phyloP scores from a whole-genome alignment of 2,888 invertebrate genomes.

The Choreutis nemorana region DNA sequence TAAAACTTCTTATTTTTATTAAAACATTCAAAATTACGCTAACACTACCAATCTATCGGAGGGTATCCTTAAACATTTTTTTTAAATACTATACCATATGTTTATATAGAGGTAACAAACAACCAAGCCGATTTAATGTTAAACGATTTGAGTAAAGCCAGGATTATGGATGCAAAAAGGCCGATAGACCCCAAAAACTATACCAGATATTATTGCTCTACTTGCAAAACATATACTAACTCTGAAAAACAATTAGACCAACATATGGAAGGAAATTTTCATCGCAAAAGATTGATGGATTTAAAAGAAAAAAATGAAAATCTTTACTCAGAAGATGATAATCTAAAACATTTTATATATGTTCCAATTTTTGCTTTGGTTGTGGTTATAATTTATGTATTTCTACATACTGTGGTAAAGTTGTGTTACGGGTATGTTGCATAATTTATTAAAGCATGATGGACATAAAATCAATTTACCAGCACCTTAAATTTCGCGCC shows the following conservation, averaged over 20 bases:
- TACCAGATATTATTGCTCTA: constrained; percentile 35
- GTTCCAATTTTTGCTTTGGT: constrained; percentile 31
- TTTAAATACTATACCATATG: too few species aligned
- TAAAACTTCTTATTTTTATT: too few species aligned
- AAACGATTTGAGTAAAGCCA: too few species aligned
- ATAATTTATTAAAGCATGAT: background rate
- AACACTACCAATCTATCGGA: too few species aligned
- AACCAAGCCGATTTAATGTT: too few species aligned
- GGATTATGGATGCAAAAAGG: too few species aligned
- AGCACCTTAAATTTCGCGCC: constrained; percentile 64
- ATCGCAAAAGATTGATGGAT: constrained; percentile 37
- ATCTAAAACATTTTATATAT: constrained; percentile 31
- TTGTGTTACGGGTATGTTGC: constrained; percentile 13
- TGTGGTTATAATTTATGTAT: constrained; percentile 33
- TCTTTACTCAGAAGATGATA: constrained; percentile 20
- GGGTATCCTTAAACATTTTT: too few species aligned
- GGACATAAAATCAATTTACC: constrained; percentile 29
- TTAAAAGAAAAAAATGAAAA: constrained; percentile 14
- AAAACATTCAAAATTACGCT: too few species aligned
- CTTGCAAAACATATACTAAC: constrained; percentile 45
- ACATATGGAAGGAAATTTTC: constrained; percentile 48
- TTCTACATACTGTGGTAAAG: constrained; percentile 32
- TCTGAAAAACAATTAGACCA: constrained; percentile 49
- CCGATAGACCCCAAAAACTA: constrained; percentile 19
- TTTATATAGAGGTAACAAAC: too few species aligned